Conservation (phyloP, 2,113 vertebrate genomes). For the Eudyptes chrysolophus region DNA sequence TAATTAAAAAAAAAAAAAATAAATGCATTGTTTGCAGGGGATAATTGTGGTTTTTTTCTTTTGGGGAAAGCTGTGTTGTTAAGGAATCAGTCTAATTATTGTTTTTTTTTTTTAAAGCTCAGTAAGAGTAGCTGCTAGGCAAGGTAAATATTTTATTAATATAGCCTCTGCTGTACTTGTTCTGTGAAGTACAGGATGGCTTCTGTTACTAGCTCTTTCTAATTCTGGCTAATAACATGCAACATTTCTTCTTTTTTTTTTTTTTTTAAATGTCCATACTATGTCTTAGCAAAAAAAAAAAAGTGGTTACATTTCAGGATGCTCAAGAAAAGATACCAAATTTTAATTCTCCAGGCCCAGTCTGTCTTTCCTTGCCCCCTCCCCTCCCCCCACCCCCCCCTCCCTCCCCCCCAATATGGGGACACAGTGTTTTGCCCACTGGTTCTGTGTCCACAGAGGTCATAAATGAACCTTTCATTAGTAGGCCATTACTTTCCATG, state of each 20-base stretch:
- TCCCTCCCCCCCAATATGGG: no score
- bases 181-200: neutral
- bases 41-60: neutral
- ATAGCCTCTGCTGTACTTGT: neutral
- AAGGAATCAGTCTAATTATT: neutral
- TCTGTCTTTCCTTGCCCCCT: neutral
- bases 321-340: neutral
- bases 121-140: neutral
- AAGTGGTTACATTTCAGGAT: neutral
- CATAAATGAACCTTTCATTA: no score
- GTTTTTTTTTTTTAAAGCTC: neutral
- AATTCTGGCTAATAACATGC: neutral
- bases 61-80: neutral
- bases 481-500: no score
- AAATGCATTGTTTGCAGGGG: neutral
- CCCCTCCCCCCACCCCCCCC: no score
- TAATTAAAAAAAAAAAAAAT: neutral
- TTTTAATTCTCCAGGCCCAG: neutral
- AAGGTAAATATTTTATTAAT: neutral
- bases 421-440: neutral
- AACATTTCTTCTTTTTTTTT: neutral
- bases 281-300: neutral
- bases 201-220: neutral
- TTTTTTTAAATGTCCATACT: neutral
- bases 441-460: no score